Evolutionary conservation across 2,113 vertebrate species (phyloP), one percentile per base, ranked within the genome.

Genomic region (Phylloscopus trochiloides): DNA sequence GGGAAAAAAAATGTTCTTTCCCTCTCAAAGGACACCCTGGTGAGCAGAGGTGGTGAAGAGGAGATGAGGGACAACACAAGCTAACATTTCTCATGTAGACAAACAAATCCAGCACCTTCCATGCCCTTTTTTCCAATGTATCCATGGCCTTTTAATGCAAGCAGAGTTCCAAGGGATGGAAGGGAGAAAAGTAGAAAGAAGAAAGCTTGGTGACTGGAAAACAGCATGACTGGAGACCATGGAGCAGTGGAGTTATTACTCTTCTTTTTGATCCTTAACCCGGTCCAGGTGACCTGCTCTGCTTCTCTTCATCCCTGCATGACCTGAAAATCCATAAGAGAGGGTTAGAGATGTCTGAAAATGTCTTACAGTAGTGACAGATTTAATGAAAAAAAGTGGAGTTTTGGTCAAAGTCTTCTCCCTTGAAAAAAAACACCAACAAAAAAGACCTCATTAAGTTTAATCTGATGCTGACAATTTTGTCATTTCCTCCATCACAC

Each of bases 11-110:
- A 76, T 76, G 40, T 24, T n/a, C 16, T 63, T 38, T 86, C 6
- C 34, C 79, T 91, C 81, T 77, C 52, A 76, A 87, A 94, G 75
- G 70, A 96, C 65, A 68, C 57, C 45, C 45, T 92, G 87, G 9
- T 31, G 32, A 78, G 66, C 19, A n/a, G 26, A 86, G 45, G 34
- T 10, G 61, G 61, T 42, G 36, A 67, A 43, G 38, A 72, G 34
- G 38, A 68, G 47, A 31, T 96, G 95, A 98, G 50, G 50, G 17
- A 78, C 97, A 98, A 93, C 95, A 96, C 38, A 50, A 98, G 96
- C 97, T 97, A 96, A 97, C 96, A 97, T 91, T 93, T 96, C 90
- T 95, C 65, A 87, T 68, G 62, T 10, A 51, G 75, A 38, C 55
- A 82, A 65, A 50, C 36, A 58, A 43, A 26, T 48, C 31, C 34